Conservation (phyloP, 2,797 vertebrate genomes). For the Neopelma chrysocephalum region DNA sequence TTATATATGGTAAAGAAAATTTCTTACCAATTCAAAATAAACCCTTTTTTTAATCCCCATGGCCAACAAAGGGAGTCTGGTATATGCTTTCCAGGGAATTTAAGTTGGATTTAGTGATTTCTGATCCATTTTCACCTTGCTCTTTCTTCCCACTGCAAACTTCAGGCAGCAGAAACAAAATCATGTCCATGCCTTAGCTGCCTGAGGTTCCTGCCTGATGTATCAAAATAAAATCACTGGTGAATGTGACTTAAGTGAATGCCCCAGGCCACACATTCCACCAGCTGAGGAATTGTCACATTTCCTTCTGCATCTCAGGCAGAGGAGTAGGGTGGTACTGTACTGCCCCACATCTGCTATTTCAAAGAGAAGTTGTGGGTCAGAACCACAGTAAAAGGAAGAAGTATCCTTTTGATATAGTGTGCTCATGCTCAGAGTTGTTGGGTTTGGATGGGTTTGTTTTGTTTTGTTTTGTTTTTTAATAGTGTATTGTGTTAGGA, state of each 20-base stretch:
- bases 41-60: background rate
- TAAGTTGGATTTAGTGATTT: background rate
- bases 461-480: background rate
- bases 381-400: background rate
- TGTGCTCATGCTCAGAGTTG: background rate
- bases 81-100: background rate
- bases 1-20: background rate
- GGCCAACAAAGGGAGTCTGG: background rate
- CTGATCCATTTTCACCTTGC: background rate
- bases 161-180: slow-evolving; percentile 1
- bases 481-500: background rate
- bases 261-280: background rate
- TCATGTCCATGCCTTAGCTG: background rate
- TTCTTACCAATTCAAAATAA: background rate
- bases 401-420: background rate
- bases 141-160: background rate
- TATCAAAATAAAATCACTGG: background rate
- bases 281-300: background rate
- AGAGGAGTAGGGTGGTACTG: background rate
- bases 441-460: background rate
- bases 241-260: background rate
- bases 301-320: background rate
- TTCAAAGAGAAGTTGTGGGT: background rate
- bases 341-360: background rate
- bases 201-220: background rate